These are phyloP conservation scores for Caenorhabditis sp. DNA, from an alignment of 2,888 invertebrate genomes.

Conservation along the genomic window DNA sequence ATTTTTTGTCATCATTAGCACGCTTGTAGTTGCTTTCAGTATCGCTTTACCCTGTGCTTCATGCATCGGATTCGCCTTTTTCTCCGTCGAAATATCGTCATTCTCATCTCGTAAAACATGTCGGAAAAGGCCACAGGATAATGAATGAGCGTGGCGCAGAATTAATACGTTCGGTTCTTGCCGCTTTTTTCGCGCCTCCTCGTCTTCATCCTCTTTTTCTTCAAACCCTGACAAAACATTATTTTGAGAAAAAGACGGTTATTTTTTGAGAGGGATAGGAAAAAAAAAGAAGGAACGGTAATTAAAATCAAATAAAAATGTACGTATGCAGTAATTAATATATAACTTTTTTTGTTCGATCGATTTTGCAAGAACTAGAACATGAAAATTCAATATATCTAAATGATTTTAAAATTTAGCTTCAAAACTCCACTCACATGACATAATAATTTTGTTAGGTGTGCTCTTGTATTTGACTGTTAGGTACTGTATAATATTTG, in stretches of 20 bases:
- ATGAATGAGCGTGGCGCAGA: slow-evolving; percentile 24
- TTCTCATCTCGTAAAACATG: slow-evolving; percentile 25
- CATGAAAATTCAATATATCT: no score
- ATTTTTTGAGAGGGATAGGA: neutral
- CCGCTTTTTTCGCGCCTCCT: slow-evolving; percentile 17
- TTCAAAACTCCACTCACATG: slow-evolving; percentile 17
- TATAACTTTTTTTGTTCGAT: no score
- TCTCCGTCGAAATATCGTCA: slow-evolving; percentile 28
- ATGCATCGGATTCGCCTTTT: slow-evolving; percentile 20
- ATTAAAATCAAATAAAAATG: no score
- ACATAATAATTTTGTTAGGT: slow-evolving; percentile 20
- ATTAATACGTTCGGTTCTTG: slow-evolving; percentile 23
- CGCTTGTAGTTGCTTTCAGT: slow-evolving; percentile 13
- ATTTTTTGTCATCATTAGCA: slow-evolving; percentile 22
- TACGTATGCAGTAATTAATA: no score
- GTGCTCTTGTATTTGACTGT: slow-evolving; percentile 33
- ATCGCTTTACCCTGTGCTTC: slow-evolving; percentile 31
- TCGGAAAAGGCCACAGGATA: slow-evolving; percentile 25
- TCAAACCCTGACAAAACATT: slow-evolving; percentile 18
- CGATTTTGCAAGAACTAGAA: no score
- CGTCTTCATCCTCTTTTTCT: slow-evolving; percentile 33
- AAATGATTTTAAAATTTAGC: no score
- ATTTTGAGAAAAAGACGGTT: no score
- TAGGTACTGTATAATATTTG: slow-evolving; percentile 32
- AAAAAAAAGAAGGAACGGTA: neutral